Evolutionary conservation across 2,888 invertebrate species (phyloP), one percentile per base, ranked within the genome.

Genomic region (Pyrochroa serraticornis): DNA sequence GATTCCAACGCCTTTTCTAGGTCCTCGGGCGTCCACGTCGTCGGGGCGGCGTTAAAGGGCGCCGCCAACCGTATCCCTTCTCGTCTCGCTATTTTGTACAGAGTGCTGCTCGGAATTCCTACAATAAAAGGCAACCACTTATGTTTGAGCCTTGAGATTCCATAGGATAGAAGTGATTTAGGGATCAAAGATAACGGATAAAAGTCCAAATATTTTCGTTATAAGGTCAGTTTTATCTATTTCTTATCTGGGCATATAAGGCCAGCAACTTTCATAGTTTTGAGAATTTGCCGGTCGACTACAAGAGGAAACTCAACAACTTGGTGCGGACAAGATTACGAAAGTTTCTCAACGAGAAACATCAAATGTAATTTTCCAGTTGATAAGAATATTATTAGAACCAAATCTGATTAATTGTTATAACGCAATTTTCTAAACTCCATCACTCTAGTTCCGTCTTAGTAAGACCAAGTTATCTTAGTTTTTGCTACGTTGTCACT

Each of bases 31-130:
- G 91, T 89, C 93, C 93, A 94, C 42, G 89, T 87, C 22, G 93
- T 93, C 33, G 93, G 93, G 63, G 93, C 92, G 46, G 93, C 93
- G 82, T 93, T 93, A 81, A 94, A 94, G 3, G 94, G 94, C 58
- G 93, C 92, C 43, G 93, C 91, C 73, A 94, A 81, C 49, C 93
- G 86, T 77, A 94, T 94, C 66, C 93, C 93, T 80, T 94, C 93
- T 71, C 93, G 86, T 63, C 93, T 86, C 31, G 93, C 94, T 72
- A 94, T 93, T 84, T 94, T 94, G 82, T 94, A 94, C 72, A 94
- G 80, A 10, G 94, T 94, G 79, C 93, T 93, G 78, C 93, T 93
- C 37, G 94, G 94, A 77, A 94, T 93, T 38, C 93, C 87, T 87
- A 60, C 14, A 46, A 51, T n/a, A 3, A 49, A 34, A 3, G 7